Base-by-base conservation (phyloP, 2,888 invertebrate genomes). In the Podabrus alpinus region DNA sequence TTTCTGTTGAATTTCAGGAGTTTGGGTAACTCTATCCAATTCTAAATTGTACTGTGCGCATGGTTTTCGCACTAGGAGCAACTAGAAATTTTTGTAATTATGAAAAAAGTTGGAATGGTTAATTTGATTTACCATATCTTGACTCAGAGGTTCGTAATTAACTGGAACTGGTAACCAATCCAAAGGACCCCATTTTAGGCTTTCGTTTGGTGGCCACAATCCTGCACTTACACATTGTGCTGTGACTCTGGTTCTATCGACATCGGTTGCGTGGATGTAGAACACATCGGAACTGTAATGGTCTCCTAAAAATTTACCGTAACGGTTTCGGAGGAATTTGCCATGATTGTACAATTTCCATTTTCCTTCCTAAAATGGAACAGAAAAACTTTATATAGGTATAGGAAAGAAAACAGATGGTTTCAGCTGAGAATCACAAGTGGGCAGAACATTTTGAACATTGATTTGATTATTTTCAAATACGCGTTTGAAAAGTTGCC, bases 111-210 rank as follows among this genome's bases (percentile, higher is more conserved):
- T 5, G 21, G 0, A 25, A 24, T 13, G 60, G 10, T 25, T 60
- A 15, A 25, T 25, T 69, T 16, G 59, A 60, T 13, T 86, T 86
- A 92, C 92, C 82, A 87, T 90, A 84, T 94, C 94, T 80, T 91
- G 86, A 13, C 89, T 86, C 13, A 91, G 86, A 0, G 92, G 91
- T 82, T 92, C 90, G 3, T 92, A 92, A 83, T 92, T 91, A 2
- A 94, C 90, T 5, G 94, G 94, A 72, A 95, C 91, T 3, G 95
- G 95, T 82, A 94, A 93, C 95, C 95, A 95, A 78, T 89, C 87
- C 71, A 94, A 83, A 67, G 87, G 80, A 83, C 91, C 91, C 92
- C 92, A 91, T 79, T 88, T 88, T 86, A 91, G 88, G 17, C 87
- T 81, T 9, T 88, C 87, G 71, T 87, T 87, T 0, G 94, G 93